Percentiles rank a stretch among this genome's conserved stretches.
Conservation (phyloP, 35 echinoderm and acorn worm species). For the Ptychodera flava region DNA sequence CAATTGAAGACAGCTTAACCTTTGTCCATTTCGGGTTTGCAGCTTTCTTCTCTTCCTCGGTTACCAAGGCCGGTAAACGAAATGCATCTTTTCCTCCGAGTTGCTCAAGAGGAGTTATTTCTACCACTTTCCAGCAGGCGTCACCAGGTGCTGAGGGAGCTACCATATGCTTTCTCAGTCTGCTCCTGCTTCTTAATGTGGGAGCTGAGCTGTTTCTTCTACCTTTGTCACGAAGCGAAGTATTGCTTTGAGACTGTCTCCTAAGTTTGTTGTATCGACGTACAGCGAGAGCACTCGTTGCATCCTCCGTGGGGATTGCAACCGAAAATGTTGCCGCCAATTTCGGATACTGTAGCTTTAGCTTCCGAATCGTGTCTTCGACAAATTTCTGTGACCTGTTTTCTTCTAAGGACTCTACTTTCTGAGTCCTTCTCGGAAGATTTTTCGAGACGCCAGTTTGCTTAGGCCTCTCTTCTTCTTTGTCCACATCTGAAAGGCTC, state of each 20-base stretch:
- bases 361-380: background rate
- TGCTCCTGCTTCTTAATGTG: background rate
- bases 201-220: background rate
- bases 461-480: too few relatives aligned
- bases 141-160: background rate
- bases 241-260: background rate
- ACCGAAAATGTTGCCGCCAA: background rate
- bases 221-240: background rate
- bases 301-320: background rate
- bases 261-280: background rate
- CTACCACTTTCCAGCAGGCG: background rate
- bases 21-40: background rate
- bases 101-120: background rate
- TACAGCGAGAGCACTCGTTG: background rate
- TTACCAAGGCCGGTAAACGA: background rate
- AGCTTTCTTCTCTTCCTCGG: background rate
- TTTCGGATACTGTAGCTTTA: background rate
- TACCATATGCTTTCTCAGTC: background rate
- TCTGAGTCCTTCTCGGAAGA: too few relatives aligned
- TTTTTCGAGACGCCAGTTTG: too few relatives aligned
- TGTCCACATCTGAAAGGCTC: too few relatives aligned
- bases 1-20: background rate
- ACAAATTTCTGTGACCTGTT: background rate
- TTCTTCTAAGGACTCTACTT: too few relatives aligned
- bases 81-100: background rate